Percentiles rank a stretch among this genome's conserved stretches.
Evolutionary conservation across 2,797 vertebrate genomes (phyloP).

Genomic region (Melanotaenia boesemani): DNA sequence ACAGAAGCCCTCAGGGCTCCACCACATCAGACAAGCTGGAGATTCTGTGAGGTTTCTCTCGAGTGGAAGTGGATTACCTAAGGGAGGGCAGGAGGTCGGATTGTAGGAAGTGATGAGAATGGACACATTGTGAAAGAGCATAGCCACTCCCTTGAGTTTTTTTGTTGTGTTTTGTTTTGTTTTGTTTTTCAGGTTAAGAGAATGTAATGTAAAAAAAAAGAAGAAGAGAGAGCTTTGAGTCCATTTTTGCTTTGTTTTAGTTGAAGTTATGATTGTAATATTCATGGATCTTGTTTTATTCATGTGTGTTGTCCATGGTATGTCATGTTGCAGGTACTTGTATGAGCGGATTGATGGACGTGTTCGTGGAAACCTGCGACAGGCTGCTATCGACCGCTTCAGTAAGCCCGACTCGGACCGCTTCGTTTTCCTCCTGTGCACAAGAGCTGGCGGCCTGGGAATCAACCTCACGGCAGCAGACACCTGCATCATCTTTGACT

Average conservation of each 20-base stretch:
- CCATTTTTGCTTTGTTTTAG: not conserved
- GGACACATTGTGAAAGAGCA: slow-evolving; percentile 48
- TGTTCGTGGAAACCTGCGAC: slow-evolving; percentile 94
- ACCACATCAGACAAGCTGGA: slow-evolving; percentile 61
- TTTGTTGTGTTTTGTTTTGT: not conserved
- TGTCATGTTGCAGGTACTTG: slow-evolving; percentile 83
- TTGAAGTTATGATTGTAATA: not conserved
- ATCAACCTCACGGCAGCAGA: slow-evolving; percentile 98
- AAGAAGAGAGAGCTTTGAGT: not conserved
- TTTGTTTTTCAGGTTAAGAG: slow-evolving; percentile 12
- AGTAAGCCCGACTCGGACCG: slow-evolving; percentile 97
- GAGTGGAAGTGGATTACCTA: slow-evolving; percentile 73
- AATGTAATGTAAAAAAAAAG: not conserved
- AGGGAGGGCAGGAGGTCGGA: slow-evolving; percentile 40
- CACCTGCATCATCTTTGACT: slow-evolving; percentile 99
- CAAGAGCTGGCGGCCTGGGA: slow-evolving; percentile 95
- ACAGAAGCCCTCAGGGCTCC: slow-evolving; percentile 68
- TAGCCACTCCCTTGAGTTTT: slow-evolving; percentile 31
- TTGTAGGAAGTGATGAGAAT: slow-evolving; percentile 45
- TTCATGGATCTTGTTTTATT: slow-evolving; percentile 2
- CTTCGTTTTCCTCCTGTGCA: slow-evolving; percentile 98
- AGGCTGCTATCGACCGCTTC: slow-evolving; percentile 98
- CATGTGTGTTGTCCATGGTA: not conserved
- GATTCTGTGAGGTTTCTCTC: slow-evolving; percentile 58
- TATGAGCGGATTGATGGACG: slow-evolving; percentile 97